These are phyloP conservation scores for Parazoanthus atlanticus DNA, from an alignment of 92 coral and sea anemone species.

Conservation along the genomic window DNA sequence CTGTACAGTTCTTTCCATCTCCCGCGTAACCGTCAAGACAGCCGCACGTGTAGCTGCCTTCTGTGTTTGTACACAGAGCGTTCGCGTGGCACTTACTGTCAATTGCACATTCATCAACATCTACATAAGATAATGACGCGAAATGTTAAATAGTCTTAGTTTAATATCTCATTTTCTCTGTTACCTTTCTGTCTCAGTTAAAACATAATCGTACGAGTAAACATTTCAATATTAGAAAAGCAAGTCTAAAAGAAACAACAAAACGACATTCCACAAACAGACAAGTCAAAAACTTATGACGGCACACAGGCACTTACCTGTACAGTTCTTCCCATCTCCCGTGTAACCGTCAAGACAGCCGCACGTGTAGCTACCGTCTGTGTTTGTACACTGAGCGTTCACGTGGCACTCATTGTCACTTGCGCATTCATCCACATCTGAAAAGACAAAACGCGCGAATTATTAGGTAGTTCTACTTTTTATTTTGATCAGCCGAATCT, in stretches of 20 bases:
- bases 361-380: background rate
- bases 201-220: no score
- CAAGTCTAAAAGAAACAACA: no score
- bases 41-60: background rate
- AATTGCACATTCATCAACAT: background rate
- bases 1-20: background rate
- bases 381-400: background rate
- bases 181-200: no score
- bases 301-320: no score
- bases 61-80: background rate
- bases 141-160: no score
- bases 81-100: background rate
- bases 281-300: no score
- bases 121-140: background rate
- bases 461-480: no score
- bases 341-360: background rate
- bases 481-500: no score
- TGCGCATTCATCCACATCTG: background rate
- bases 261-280: no score
- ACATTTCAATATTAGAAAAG: no score
- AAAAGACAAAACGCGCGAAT: no score
- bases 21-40: background rate
- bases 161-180: no score
- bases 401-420: background rate
- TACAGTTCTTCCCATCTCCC: background rate